Percentiles rank a stretch among this genome's conserved stretches.
phyloP scores from a whole-genome alignment of 2,113 vertebrate species.

The Leucoraja erinaceus region DNA sequence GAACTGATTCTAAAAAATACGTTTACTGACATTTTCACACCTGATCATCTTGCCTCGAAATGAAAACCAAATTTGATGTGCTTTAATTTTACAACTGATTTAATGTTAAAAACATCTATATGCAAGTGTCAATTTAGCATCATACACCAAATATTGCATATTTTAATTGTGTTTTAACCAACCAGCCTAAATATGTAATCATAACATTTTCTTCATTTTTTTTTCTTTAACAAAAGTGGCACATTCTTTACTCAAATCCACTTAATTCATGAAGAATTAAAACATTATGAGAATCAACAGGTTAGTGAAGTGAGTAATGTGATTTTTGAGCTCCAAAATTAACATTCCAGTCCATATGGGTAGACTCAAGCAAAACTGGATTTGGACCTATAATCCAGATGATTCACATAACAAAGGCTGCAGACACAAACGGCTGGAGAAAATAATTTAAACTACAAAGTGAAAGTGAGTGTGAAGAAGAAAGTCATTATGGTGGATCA shows the following conservation, averaged over 20 bases:
- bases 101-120: neutral
- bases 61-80: neutral
- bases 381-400: too few species aligned
- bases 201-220: neutral
- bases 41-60: neutral
- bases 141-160: neutral
- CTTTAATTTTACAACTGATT: neutral
- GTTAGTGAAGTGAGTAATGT: neutral
- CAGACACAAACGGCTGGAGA: too few species aligned
- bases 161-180: neutral
- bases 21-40: slow-evolving; percentile 17
- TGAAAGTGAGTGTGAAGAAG: too few species aligned
- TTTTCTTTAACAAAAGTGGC: neutral
- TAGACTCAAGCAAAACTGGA: too few species aligned
- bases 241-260: neutral
- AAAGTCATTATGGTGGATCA: too few species aligned
- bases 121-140: neutral
- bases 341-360: neutral
- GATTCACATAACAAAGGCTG: too few species aligned
- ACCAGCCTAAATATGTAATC: neutral
- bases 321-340: neutral
- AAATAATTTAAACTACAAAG: too few species aligned
- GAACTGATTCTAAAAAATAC: neutral
- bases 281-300: neutral
- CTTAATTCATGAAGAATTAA: neutral